These are phyloP conservation scores for Crotalus helleri DNA, from an alignment of 2,113 vertebrate genomes.

Conservation along the genomic window DNA sequence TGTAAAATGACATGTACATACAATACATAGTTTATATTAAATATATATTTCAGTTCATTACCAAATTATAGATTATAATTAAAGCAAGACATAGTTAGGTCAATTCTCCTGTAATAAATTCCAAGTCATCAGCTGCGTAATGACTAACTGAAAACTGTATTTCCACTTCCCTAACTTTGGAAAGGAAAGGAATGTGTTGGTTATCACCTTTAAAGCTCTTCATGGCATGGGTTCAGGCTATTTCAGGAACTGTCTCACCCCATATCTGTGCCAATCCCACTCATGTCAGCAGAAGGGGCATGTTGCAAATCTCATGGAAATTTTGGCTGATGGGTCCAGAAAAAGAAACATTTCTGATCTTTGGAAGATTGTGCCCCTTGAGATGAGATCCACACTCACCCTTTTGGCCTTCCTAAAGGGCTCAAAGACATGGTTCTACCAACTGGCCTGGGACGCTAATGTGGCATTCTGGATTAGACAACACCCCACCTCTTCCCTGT, in stretches of 20 bases:
- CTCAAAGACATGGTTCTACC: background rate
- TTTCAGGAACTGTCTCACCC: background rate
- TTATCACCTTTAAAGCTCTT: background rate
- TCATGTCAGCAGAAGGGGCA: background rate
- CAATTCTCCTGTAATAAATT: background rate
- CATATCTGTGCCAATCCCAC: background rate
- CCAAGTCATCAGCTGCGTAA: background rate
- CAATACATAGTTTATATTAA: constrained; percentile 13
- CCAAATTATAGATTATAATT: constrained; percentile 3
- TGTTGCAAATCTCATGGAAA: background rate
- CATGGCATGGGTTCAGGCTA: background rate
- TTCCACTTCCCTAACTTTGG: background rate
- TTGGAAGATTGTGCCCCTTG: background rate
- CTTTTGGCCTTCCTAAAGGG: too few relatives aligned
- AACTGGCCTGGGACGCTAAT: background rate
- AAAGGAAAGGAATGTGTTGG: background rate
- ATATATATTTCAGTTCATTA: constrained; percentile 7
- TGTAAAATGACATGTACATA: background rate
- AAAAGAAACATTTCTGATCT: background rate
- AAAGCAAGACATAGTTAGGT: background rate
- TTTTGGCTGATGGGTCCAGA: background rate
- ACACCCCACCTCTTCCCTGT: too few relatives aligned
- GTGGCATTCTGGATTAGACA: background rate
- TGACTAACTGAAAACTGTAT: background rate
- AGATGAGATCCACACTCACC: background rate